A percentile compares a stretch with the other conserved stretches of the same genome.
Conservation (phyloP, 2,797 vertebrate genomes). For the Gallinago stenura region DNA sequence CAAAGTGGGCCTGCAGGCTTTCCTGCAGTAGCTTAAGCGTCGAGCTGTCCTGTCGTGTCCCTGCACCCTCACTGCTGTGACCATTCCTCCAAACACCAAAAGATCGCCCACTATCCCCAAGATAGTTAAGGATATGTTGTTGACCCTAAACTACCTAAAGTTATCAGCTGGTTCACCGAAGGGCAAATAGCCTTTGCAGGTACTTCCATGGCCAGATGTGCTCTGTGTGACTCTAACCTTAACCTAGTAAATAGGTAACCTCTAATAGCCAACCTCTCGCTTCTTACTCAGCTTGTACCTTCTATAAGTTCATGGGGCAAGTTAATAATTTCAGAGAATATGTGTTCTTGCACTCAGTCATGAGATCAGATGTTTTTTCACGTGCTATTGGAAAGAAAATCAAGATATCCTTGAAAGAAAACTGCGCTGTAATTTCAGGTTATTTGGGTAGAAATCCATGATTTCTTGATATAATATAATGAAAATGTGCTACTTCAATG, state of each 20-base stretch:
- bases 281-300: neutral
- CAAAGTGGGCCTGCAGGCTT: neutral
- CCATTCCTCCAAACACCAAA: neutral
- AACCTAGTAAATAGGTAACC: slow-evolving; percentile 37
- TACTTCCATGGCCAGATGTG: neutral
- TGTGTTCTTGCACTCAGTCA: neutral
- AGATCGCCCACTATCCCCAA: neutral
- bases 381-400: neutral
- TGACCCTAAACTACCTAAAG: neutral
- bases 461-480: neutral
- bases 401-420: neutral
- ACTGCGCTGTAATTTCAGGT: neutral
- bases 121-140: neutral
- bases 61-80: neutral
- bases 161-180: neutral
- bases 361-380: neutral
- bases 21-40: neutral
- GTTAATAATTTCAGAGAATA: slow-evolving; percentile 39
- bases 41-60: neutral
- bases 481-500: neutral
- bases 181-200: neutral
- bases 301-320: neutral
- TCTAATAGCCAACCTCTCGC: neutral
- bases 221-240: neutral
- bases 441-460: neutral